These are phyloP conservation scores for Diadegma fenestrale DNA, from an alignment of 2,888 invertebrate species.

Conservation along the genomic window DNA sequence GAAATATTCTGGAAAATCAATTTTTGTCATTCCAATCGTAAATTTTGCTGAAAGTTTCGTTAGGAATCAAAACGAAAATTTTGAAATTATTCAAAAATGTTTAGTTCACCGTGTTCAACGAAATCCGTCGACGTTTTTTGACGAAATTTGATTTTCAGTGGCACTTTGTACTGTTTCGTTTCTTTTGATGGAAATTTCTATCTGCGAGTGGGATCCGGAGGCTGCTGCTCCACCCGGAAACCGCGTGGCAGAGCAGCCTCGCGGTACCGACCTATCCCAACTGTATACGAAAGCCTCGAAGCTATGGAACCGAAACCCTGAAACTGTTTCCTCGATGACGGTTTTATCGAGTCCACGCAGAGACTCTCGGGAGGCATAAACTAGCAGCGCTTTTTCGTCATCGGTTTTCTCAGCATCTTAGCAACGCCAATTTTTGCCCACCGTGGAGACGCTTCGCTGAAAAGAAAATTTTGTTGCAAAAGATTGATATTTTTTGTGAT, in stretches of 20 bases:
- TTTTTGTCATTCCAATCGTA: too few relatives aligned
- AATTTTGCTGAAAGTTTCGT: too few relatives aligned
- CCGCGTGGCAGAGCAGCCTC: background rate
- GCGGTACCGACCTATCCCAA: slow-evolving; percentile 48
- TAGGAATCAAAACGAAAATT: too few relatives aligned
- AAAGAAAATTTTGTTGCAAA: too few relatives aligned
- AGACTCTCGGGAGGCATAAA: background rate
- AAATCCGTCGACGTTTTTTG: too few relatives aligned
- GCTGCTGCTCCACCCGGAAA: slow-evolving; percentile 52
- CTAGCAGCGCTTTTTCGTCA: background rate
- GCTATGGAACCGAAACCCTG: slow-evolving; percentile 45
- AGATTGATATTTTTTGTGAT: too few relatives aligned
- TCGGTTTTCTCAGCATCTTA: background rate
- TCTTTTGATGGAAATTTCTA: slow-evolving; percentile 37
- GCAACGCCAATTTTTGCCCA: background rate
- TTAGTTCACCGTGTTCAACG: too few relatives aligned
- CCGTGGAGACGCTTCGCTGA: too few relatives aligned
- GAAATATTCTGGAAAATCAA: too few relatives aligned
- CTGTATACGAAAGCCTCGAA: background rate
- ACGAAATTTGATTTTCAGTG: too few relatives aligned
- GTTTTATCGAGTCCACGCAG: slow-evolving; percentile 47
- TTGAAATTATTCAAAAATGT: too few relatives aligned
- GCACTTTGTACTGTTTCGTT: background rate
- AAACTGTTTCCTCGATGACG: slow-evolving; percentile 51
- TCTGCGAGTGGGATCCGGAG: slow-evolving; percentile 23